phyloP scores from a whole-genome alignment of 2,113 vertebrate genomes.

The Esox niger region DNA sequence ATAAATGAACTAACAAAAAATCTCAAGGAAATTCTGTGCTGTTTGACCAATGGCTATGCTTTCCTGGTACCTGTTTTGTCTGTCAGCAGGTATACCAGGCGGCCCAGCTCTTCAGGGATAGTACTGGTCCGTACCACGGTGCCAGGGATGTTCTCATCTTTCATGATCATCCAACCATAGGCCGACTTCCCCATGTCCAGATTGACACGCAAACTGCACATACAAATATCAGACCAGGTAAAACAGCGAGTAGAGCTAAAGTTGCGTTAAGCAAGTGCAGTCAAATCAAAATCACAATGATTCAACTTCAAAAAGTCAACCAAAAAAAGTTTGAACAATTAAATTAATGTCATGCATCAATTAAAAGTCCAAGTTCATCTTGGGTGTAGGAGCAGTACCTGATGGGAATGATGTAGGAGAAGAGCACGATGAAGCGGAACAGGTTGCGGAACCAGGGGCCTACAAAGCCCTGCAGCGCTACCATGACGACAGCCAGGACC shows the following conservation, averaged over 20 bases:
- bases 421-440: conserved; percentile 92
- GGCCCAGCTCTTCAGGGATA: conserved; percentile 95
- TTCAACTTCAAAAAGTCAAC: not conserved
- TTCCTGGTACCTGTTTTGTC: conserved; percentile 90
- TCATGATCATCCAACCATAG: conserved; percentile 98
- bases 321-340: not conserved
- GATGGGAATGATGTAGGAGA: conserved; percentile 99
- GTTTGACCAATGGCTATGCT: not conserved
- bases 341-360: not conserved
- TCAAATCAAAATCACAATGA: no score
- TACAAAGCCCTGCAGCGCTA: conserved; percentile 92
- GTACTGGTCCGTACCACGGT: conserved; percentile 97
- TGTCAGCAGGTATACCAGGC: conserved; percentile 91
- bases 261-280: no score
- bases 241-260: not conserved
- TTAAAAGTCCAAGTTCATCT: not conserved
- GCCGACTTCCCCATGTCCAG: conserved; percentile 98
- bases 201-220: conserved; percentile 89
- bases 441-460: conserved; percentile 94
- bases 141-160: conserved; percentile 92
- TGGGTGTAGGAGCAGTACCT: conserved; percentile 74
- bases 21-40: not conserved
- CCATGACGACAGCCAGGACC: conserved; percentile 89
- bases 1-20: conserved; percentile 17
- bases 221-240: conserved; percentile 17